Base-by-base conservation (phyloP, 2,113 vertebrate species). In the Gnathonemus echidnorhynchus region DNA sequence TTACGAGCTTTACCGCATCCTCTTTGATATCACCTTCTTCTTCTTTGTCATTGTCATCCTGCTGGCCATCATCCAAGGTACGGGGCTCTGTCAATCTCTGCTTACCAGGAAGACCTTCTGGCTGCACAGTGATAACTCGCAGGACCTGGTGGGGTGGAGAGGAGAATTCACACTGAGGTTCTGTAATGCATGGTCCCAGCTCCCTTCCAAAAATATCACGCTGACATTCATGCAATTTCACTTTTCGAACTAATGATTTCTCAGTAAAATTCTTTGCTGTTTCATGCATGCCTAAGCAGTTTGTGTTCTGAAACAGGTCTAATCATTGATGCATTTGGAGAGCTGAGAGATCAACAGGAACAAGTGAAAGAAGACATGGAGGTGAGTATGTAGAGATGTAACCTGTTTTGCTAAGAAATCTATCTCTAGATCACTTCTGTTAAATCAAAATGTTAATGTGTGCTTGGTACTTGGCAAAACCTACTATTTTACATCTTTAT, bases 351-450 rank as follows among this genome's bases (percentile, higher is more conserved):
- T 93, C 98, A 99, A 92, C 98, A 99, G 93, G 98, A 99, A 90
- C 98, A 99, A 96, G 98, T 99, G 52, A 97, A 98, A 93, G 98
- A 99, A 94, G 98, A 99, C 91, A 99, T 99, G 98, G 98, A 99
- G 98, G 98, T 99, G 96, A 94, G 93, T 24, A 9, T 66, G 42
- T 66, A 56, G 42, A 84, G 52, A 58, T 84, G 53, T 49, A 24
- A 66, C 87, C 49, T 48, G 5, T 5, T 19, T 45, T 48, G 27
- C 19, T 11, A 45, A 88, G 74, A 52, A 42, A 53, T 70, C 50
- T 45, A 19, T 5, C 10, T 27, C 7, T 80, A 31, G 77, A 83
- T 31, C 39, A 83, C 62, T 48, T 50, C n/a, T 50, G 48, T 50
- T 31, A 80, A 77, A 35, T 19, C 74, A 19, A 39, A 80, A 80